Conservation (phyloP, 1,140 invertebrate genomes). For the Nylanderia fulva region DNA sequence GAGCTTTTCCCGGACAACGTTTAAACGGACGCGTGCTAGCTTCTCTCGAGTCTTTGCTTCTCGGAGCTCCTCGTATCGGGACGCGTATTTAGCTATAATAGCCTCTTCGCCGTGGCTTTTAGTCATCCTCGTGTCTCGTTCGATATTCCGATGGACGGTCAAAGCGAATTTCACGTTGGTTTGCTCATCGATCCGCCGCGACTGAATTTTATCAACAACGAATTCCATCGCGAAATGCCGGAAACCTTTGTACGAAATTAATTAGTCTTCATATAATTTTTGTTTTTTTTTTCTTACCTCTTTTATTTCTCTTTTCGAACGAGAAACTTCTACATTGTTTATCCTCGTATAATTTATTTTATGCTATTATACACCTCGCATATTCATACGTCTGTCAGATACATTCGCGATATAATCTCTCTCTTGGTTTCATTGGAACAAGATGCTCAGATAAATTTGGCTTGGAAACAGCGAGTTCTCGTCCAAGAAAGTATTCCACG, state of each 20-base stretch:
- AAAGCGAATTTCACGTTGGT: neutral
- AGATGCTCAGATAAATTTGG: constrained; percentile 43
- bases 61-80: neutral
- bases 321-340: neutral
- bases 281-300: neutral
- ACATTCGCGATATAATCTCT: constrained; percentile 11
- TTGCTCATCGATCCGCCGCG: neutral
- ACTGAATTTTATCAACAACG: neutral
- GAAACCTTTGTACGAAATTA: neutral
- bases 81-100: constrained; percentile 5
- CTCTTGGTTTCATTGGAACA: constrained; percentile 37
- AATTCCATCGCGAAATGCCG: neutral
- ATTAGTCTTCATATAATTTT: neutral
- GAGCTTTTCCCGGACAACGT: neutral
- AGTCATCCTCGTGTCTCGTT: neutral
- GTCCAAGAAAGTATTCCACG: constrained; percentile 31
- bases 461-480: constrained; percentile 17
- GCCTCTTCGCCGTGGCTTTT: neutral
- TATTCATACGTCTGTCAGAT: neutral
- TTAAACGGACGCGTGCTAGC: constrained; percentile 17
- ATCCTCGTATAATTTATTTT: constrained; percentile 23
- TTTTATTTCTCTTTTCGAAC: neutral
- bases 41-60: neutral
- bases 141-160: neutral
- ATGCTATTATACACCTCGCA: neutral